Evolutionary conservation across 1,140 invertebrate genomes (phyloP), one percentile per base, ranked within the genome.

Genomic region (Zaprionus capensis): DNA sequence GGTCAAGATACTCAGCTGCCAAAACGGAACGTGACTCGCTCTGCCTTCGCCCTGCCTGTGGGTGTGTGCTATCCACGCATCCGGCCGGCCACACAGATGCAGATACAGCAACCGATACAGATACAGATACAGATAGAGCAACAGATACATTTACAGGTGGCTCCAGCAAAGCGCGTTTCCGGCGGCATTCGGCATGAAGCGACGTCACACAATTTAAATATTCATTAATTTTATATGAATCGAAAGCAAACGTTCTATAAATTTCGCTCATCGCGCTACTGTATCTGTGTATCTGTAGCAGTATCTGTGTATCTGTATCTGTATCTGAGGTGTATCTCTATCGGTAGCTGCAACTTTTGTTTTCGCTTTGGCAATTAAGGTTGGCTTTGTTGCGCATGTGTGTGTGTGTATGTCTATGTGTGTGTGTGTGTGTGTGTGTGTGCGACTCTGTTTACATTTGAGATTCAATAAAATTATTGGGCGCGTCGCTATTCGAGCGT

Each of bases 401-500:
- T 63, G 67, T 11, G 28, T 11, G 1, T 31, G 28, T 31, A 9
- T 31, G 2, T 31, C 2, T 31, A 20, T 63, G 57, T 62, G 26
- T 63, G 26, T 63, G 57, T 62, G 20, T 63, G 67, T 62, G 49
- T 56, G 14, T 44, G 44, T 63, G 7, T 59, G 24, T 41, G 24
- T 46, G 12, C 57, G 51, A 17, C 26, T 64, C 34, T 72, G 74
- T 76, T 72, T 62, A 71, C 63, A 71, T 75, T 75, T 64, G 20
- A 66, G 76, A 86, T 82, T 90, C 85, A 91, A 90, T 91, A 90
- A 90, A 90, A 85, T 90, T 90, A 91, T 90, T 90, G 86, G 86
- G 86, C 78, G 86, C 87, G 86, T 82, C 86, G 75, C 86, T 91
- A 82, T 68, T 91, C 87, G 80, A 90, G 86, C 86, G 86, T 90